Evolutionary conservation across 2,888 invertebrate species (phyloP).

Genomic region (Scaptomyza parva): DNA sequence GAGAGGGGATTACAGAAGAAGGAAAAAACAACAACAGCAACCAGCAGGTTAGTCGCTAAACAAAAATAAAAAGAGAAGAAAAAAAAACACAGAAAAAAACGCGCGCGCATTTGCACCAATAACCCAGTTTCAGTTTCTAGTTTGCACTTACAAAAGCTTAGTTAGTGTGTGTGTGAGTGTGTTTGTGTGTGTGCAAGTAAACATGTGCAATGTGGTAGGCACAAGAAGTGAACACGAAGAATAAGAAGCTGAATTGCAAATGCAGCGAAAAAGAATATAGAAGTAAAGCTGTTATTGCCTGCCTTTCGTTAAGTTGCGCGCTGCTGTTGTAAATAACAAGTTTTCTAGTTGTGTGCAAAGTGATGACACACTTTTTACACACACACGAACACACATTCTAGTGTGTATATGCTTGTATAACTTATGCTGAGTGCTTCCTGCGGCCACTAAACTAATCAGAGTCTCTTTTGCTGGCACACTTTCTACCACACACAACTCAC

Average conservation of each 20-base stretch:
- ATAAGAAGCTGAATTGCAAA: conserved; percentile 39
- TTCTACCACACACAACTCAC: conserved; percentile 48
- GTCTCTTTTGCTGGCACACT: conserved; percentile 39
- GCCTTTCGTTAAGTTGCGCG: conserved; percentile 35
- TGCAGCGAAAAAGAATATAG: conserved; percentile 20
- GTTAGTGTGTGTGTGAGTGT: conserved; percentile 16
- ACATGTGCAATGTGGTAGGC: conserved; percentile 45
- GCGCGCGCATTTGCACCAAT: conserved; percentile 75
- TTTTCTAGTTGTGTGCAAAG: conserved; percentile 70
- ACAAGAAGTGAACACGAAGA: conserved; percentile 36
- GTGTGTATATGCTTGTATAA: conserved; percentile 12
- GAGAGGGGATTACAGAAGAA: not conserved
- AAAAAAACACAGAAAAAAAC: conserved; percentile 21
- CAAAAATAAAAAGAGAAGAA: not conserved
- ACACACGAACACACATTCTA: conserved; percentile 24
- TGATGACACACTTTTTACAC: conserved; percentile 72
- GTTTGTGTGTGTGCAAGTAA: conserved; percentile 20
- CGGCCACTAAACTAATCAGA: conserved; percentile 40
- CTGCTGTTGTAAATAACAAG: conserved; percentile 68
- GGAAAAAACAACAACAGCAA: conserved; percentile 4
- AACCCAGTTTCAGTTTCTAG: conserved; percentile 79
- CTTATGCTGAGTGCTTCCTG: conserved; percentile 39
- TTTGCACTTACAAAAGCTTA: conserved; percentile 68
- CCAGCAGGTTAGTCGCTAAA: conserved; percentile 32
- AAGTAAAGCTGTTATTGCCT: conserved; percentile 30